Evolutionary conservation across 2,888 invertebrate genomes (phyloP), one percentile per base, ranked within the genome.

Genomic region (Megalurothrips usitatus): DNA sequence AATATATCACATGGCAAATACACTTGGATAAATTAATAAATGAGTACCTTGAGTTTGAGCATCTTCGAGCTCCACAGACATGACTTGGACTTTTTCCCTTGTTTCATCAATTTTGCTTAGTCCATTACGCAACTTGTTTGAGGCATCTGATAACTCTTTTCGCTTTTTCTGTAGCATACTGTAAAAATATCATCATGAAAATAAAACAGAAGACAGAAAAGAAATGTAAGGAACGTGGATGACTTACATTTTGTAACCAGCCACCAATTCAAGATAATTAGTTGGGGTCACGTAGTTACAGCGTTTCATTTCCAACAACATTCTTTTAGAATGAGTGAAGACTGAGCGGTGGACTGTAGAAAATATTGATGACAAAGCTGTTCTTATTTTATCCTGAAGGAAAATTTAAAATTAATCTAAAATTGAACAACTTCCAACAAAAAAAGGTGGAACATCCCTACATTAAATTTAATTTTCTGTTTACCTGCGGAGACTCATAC

Each of bases 201-300:
- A 52, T 28, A 78, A 4, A 47, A 43, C 79, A 23, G 58, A 58
- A 58, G 14, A 10, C 34, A 43, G 34, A 6, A 26, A 58, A n/a
- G 6, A 58, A 58, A 19, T 47, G 4, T 43, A 49, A 14, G 11
- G 75, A 82, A 52, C 14, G 6, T 8, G 23, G 43, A 48, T 82
- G n/a, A 87, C 89, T 88, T 86, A 94, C 94, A 90, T 90, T 86
- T 95, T 94, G 85, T 95, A 96, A 12, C 95, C 94, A 0, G 92
- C 89, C 0, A 96, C 95, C 19, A 96, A 89, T 85, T 96, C 95
- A 81, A 96, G 88, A 85, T 95, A 96, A 87, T 96, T 96, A 47
- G 94, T 94, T 0, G 96, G 95, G 0, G 96, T 96, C 79, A 96
- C 96, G 86, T 96, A 96, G 87, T 94, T 96, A 85, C 92, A 91